Evolutionary conservation across 2,888 invertebrate genomes (phyloP).

Genomic region (Pterobdella sp.): DNA sequence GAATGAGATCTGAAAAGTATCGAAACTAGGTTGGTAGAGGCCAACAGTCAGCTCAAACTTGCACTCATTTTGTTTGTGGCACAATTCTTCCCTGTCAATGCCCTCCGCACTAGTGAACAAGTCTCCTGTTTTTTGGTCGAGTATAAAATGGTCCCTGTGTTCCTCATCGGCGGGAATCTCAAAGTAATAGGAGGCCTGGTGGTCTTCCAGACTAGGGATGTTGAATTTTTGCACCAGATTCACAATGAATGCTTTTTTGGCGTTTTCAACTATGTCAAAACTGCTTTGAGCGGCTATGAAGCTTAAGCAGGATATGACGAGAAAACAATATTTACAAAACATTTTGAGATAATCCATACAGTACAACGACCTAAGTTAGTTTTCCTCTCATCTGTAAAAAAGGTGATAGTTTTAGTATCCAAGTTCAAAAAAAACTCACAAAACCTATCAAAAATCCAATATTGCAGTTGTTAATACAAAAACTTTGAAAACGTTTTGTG

Average conservation of each 20-base stretch:
- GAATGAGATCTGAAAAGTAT: neutral
- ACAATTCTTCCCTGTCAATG: constrained; percentile 22
- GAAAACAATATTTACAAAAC: too few species aligned
- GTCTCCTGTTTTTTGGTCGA: neutral
- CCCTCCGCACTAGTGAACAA: neutral
- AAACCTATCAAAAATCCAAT: too few species aligned
- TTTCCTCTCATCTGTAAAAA: too few species aligned
- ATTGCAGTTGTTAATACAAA: too few species aligned
- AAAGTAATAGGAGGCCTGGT: neutral
- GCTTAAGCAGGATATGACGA: too few species aligned
- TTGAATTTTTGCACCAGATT: neutral
- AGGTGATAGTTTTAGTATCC: too few species aligned
- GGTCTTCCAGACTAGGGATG: neutral
- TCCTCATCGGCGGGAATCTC: neutral
- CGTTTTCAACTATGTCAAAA: neutral
- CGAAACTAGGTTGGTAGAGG: neutral
- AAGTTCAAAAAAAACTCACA: too few species aligned
- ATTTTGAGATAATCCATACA: too few species aligned
- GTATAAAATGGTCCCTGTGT: neutral
- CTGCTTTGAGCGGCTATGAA: too few species aligned
- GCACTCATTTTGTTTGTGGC: constrained; percentile 5
- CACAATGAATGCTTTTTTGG: neutral
- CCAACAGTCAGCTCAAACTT: neutral
- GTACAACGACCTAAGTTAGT: too few species aligned
- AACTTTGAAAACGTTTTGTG: too few species aligned